phyloP scores from a whole-genome alignment of 2,888 invertebrate species.

The Alloscopus bannaensis region DNA sequence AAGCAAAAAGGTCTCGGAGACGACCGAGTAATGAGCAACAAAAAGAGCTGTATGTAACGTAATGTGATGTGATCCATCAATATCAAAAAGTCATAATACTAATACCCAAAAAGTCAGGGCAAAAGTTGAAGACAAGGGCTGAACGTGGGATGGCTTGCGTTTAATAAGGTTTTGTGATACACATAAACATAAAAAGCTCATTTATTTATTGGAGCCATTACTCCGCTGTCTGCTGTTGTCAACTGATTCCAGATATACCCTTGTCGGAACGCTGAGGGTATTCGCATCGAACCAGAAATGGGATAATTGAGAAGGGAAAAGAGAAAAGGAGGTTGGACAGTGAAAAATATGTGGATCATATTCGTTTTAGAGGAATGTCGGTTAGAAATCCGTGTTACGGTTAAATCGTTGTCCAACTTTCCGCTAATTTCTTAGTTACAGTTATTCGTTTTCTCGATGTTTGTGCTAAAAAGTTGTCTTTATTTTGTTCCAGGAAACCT shows the following conservation, averaged over 20 bases:
- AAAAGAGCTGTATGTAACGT: no score
- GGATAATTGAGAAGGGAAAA: conserved; percentile 38
- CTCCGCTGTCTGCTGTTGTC: conserved; percentile 22
- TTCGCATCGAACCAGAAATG: background rate
- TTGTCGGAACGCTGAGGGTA: conserved; percentile 12
- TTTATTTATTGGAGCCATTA: conserved; percentile 35
- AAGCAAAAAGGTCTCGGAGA: background rate
- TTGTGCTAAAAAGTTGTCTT: conserved; percentile 43
- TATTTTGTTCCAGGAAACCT: conserved; percentile 68
- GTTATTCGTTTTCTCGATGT: no score
- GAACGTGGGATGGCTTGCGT: conserved; percentile 35
- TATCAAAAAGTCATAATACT: conserved; percentile 61
- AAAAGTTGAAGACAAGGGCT: conserved; percentile 39
- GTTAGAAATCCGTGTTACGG: no score
- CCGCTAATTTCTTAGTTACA: no score
- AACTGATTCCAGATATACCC: conserved; percentile 19
- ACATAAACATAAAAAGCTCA: conserved; percentile 45
- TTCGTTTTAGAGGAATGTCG: no score
- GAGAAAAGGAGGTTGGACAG: conserved; percentile 31
- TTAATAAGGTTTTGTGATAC: conserved; percentile 46
- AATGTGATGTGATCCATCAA: conserved; percentile 54
- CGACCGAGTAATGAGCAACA: background rate
- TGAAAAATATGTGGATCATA: conserved; percentile 44
- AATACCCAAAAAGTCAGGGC: background rate
- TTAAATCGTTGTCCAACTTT: no score